phyloP scores from a whole-genome alignment of 53 echinoderm and acorn worm genomes.

The Glandiceps talaboti region DNA sequence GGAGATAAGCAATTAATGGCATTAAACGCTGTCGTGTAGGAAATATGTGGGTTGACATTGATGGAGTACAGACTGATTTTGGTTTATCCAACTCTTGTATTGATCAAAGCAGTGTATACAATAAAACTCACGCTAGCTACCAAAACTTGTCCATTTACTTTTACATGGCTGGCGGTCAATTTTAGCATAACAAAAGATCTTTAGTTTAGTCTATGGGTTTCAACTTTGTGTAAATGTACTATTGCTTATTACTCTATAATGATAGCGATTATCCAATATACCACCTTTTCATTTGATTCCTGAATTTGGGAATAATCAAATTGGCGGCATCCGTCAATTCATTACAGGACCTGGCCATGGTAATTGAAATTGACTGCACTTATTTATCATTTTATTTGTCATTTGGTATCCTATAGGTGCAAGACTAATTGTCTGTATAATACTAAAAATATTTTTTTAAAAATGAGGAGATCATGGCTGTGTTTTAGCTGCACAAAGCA shows the following conservation, averaged over 20 bases:
- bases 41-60: neutral
- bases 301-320: neutral
- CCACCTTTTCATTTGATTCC: neutral
- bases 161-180: neutral
- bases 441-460: too few relatives aligned
- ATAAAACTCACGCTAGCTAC: neutral
- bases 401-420: too few relatives aligned
- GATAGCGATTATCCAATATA: neutral
- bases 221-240: neutral
- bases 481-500: too few relatives aligned
- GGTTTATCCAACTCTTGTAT: neutral
- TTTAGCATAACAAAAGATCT: neutral
- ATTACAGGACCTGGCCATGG: neutral
- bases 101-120: neutral
- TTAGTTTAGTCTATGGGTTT: neutral
- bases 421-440: too few relatives aligned
- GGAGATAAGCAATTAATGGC: neutral
- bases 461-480: too few relatives aligned
- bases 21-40: neutral
- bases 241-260: neutral
- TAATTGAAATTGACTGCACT: neutral
- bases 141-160: neutral
- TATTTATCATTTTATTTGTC: neutral
- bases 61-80: neutral
- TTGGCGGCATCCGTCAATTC: neutral